Evolutionary conservation across 2,113 vertebrate genomes (phyloP).

Genomic region (Lichenostomus cassidix): DNA sequence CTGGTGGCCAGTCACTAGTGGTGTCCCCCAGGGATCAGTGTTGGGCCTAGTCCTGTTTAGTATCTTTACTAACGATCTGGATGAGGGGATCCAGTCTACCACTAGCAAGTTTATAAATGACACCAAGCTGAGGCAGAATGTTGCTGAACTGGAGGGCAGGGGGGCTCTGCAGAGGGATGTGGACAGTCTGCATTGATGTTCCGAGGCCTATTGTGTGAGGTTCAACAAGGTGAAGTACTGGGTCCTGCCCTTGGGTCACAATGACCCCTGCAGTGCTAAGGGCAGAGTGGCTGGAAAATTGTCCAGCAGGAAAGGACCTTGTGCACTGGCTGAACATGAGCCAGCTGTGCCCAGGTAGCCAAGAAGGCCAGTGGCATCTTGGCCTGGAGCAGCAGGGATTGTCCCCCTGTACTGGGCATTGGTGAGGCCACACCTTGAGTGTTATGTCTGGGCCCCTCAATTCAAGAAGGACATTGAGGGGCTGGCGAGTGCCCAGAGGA

Average conservation of each 20-base stretch:
- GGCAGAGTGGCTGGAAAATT: not conserved
- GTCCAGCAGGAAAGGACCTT: not conserved
- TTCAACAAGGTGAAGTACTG: not conserved
- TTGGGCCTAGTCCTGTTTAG: not conserved
- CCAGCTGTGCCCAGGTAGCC: not conserved
- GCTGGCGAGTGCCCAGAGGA: not conserved
- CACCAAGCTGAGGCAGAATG: not conserved
- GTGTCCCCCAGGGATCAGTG: not conserved
- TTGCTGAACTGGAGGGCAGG: not conserved
- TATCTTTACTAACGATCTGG: not conserved
- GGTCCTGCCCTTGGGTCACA: not conserved
- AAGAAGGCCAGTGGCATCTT: not conserved
- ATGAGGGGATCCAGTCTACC: not conserved
- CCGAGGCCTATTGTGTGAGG: not conserved
- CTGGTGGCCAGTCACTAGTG: not conserved
- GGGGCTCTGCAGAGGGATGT: not conserved
- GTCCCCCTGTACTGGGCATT: no score
- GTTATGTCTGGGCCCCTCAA: not conserved
- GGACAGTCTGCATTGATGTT: not conserved
- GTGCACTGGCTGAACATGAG: not conserved
- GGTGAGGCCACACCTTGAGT: no score
- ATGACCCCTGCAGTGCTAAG: not conserved
- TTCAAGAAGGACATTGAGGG: not conserved
- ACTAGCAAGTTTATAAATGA: not conserved
- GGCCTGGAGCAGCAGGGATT: not conserved